Evolutionary conservation across 2,797 vertebrate species (phyloP).

Genomic region (Melanotaenia nigrans): DNA sequence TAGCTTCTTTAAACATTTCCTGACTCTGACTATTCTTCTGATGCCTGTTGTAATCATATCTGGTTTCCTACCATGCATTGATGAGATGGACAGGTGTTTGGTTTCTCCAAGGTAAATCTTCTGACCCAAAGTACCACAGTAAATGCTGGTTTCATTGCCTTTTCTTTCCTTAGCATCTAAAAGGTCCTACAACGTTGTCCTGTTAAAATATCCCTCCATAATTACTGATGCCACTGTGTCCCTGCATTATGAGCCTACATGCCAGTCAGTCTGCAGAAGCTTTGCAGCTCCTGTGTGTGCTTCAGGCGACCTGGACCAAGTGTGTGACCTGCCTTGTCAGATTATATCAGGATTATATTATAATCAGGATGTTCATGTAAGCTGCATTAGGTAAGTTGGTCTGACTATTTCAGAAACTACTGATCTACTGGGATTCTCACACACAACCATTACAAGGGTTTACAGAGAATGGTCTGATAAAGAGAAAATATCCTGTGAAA

Average conservation of each 20-base stretch:
- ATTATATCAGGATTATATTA: slow-evolving; percentile 70
- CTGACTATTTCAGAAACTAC: no score
- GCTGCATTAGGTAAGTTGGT: neutral
- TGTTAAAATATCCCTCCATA: no score
- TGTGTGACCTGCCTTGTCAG: slow-evolving; percentile 58
- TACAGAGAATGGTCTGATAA: no score
- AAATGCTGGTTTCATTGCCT: neutral
- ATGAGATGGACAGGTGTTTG: slow-evolving; percentile 12
- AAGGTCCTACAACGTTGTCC: neutral
- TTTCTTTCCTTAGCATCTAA: slow-evolving; percentile 12
- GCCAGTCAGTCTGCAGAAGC: neutral
- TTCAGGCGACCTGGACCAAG: slow-evolving; percentile 42
- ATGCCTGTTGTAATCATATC: neutral
- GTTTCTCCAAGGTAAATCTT: slow-evolving; percentile 11
- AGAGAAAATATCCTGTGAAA: no score
- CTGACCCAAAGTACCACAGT: neutral
- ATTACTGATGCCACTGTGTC: neutral
- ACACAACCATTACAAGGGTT: no score
- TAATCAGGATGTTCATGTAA: slow-evolving; percentile 48
- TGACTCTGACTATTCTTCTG: neutral
- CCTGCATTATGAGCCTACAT: slow-evolving; percentile 3
- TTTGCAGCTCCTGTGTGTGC: slow-evolving; percentile 2
- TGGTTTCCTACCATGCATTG: slow-evolving; percentile 49
- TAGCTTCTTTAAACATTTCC: neutral
- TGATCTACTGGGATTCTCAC: no score